A percentile compares a stretch with the other conserved stretches of the same genome.
These are phyloP conservation scores for Lepus townsendii DNA, from an alignment of 2,797 vertebrate genomes.

Conservation along the genomic window DNA sequence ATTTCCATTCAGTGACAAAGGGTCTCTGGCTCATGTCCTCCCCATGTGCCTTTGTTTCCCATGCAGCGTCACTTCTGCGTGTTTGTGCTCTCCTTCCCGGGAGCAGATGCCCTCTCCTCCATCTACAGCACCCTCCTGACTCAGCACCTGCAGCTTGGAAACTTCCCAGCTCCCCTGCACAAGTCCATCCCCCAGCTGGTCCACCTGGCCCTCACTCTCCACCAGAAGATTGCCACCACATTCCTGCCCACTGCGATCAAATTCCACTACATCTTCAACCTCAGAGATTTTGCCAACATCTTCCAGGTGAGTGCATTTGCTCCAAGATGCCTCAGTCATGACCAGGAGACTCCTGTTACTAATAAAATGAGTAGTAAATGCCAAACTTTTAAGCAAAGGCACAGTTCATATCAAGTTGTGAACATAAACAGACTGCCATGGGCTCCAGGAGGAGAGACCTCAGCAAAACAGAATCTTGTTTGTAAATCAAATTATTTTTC, in stretches of 20 bases:
- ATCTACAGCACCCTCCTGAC: conserved; percentile 96
- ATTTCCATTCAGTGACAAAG: not conserved
- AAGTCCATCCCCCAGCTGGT: conserved; percentile 91
- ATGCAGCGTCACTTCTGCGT: conserved; percentile 96
- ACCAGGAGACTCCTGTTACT: not conserved
- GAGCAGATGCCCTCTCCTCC: conserved; percentile 93
- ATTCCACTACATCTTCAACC: conserved; percentile 98
- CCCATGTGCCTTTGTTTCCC: not conserved
- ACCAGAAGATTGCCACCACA: conserved; percentile 91
- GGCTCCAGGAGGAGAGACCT: not conserved
- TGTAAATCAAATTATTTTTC: not conserved
- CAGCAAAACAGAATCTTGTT: not conserved
- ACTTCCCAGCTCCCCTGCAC: conserved; percentile 90
- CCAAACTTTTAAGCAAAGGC: not conserved
- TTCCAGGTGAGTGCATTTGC: conserved; percentile 93
- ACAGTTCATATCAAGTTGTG: not conserved
- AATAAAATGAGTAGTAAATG: not conserved
- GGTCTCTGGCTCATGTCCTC: not conserved
- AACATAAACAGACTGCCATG: not conserved
- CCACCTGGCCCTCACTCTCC: conserved; percentile 92
- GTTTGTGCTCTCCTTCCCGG: conserved; percentile 95
- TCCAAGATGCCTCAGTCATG: not conserved
- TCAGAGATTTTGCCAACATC: conserved; percentile 97
- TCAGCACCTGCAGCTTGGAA: conserved; percentile 91
- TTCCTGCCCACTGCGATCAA: conserved; percentile 97